These are phyloP conservation scores for Bombus superbus DNA, from an alignment of 1,140 invertebrate species.

Conservation along the genomic window DNA sequence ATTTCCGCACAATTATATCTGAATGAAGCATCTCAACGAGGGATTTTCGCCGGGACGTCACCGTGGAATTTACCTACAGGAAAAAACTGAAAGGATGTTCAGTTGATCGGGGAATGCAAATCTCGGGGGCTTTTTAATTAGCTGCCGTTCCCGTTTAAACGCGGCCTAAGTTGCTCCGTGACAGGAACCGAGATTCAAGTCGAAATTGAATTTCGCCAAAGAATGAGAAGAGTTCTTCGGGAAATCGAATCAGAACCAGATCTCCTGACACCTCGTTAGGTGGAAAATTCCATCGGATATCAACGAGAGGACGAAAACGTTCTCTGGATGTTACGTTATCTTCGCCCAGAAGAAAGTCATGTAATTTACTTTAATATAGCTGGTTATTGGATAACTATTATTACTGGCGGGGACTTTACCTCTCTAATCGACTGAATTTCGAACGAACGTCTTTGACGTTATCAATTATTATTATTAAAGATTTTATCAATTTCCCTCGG, in stretches of 20 bases:
- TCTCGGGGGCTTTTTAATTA: conserved; percentile 64
- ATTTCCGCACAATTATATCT: background rate
- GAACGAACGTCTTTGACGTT: background rate
- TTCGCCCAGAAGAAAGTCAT: conserved; percentile 13
- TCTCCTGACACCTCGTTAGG: conserved; percentile 66
- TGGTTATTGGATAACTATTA: background rate
- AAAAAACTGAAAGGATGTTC: conserved; percentile 24
- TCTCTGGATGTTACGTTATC: conserved; percentile 57
- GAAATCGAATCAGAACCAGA: conserved; percentile 64
- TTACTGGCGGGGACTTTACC: background rate
- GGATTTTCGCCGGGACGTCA: background rate
- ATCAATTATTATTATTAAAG: background rate
- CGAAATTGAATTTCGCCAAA: conserved; percentile 69
- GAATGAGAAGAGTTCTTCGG: conserved; percentile 67
- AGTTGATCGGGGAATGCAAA: conserved; percentile 64
- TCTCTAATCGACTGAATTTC: background rate
- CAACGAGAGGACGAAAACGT: conserved; percentile 59
- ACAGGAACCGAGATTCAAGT: conserved; percentile 61
- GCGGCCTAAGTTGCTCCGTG: conserved; percentile 47
- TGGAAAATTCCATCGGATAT: conserved; percentile 65
- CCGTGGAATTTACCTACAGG: conserved; percentile 16
- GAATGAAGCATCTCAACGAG: background rate
- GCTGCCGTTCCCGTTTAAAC: conserved; percentile 47
- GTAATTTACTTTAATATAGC: conserved; percentile 50
- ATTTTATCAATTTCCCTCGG: background rate